Conservation (phyloP, 1,140 invertebrate species). For the Cydia pomonella region DNA sequence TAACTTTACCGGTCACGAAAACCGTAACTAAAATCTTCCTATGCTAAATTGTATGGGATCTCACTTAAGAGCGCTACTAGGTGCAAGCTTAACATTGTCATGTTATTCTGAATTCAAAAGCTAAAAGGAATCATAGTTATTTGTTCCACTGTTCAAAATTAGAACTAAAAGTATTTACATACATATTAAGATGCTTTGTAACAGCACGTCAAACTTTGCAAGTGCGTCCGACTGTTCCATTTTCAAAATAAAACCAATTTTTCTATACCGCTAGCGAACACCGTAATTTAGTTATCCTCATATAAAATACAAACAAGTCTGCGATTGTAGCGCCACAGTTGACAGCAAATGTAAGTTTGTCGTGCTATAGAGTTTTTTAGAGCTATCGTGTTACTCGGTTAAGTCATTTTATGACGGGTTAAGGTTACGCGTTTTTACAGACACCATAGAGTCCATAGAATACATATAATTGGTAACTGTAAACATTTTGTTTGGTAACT, state of each 20-base stretch:
- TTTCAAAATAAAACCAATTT: not conserved
- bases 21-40: not conserved
- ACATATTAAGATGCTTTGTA: not conserved
- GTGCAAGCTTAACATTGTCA: not conserved
- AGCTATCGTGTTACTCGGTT: not conserved
- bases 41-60: not conserved
- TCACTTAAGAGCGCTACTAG: not conserved
- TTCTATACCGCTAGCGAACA: not conserved
- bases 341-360: conserved; percentile 1
- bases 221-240: not conserved
- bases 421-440: conserved; percentile 1
- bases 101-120: not conserved
- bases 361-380: conserved; percentile 3
- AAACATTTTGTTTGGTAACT: too few relatives aligned
- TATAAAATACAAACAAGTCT: not conserved
- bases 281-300: not conserved
- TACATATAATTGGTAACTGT: too few relatives aligned
- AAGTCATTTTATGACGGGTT: not conserved
- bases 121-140: not conserved
- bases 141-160: not conserved
- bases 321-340: not conserved
- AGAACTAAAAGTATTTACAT: not conserved
- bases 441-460: not conserved
- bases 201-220: not conserved
- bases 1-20: not conserved